Percentiles rank a stretch among this genome's conserved stretches.
phyloP scores from a whole-genome alignment of 2,113 vertebrate genomes.

The Bettongia penicillata region DNA sequence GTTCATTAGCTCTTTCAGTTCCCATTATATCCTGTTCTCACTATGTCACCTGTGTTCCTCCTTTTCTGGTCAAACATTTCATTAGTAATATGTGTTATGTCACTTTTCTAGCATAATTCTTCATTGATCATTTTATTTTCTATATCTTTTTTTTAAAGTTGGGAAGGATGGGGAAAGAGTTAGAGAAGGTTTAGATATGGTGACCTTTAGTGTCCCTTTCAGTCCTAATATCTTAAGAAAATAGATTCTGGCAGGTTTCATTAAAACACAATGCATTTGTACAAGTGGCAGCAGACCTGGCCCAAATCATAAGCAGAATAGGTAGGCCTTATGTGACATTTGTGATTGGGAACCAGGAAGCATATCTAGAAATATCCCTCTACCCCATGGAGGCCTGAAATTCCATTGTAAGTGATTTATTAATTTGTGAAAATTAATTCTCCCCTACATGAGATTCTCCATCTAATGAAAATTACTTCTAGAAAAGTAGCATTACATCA shows the following conservation, averaged over 20 bases:
- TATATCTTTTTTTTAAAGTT: background rate
- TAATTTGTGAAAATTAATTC: conserved; percentile 9
- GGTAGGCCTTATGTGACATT: background rate
- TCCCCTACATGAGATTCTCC: background rate
- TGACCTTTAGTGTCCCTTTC: background rate
- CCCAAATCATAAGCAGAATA: conserved; percentile 17
- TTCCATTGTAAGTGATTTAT: background rate
- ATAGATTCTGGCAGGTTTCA: background rate
- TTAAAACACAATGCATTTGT: background rate
- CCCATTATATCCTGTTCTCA: background rate
- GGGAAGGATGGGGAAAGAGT: background rate
- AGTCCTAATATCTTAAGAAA: background rate
- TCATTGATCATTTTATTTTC: background rate
- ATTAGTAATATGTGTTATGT: background rate
- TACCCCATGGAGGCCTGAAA: conserved; percentile 20
- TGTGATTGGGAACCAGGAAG: conserved; percentile 19
- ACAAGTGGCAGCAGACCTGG: background rate
- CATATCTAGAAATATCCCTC: conserved; percentile 16
- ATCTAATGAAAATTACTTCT: background rate
- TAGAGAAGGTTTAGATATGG: background rate
- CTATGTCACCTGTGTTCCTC: background rate
- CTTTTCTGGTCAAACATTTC: background rate
- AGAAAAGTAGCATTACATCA: background rate
- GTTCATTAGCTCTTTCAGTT: background rate
- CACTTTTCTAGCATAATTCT: background rate